Base-by-base conservation (phyloP, 2,888 invertebrate genomes). In the Scrobipalpa costella region DNA sequence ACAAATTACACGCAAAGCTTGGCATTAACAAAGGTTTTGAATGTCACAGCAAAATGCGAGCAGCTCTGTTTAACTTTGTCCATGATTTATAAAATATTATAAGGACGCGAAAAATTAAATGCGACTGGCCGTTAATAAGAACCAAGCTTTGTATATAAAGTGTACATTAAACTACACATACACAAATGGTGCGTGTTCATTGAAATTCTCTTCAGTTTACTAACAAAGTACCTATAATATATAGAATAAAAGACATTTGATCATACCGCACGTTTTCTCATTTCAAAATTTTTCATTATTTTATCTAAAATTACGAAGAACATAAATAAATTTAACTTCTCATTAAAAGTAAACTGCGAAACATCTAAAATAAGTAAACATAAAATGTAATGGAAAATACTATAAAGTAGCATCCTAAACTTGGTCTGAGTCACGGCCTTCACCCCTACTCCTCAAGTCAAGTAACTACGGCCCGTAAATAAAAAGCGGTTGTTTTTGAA, bases 1-100 rank as follows among this genome's bases (percentile, higher is more conserved):
- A 19, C 15, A 7, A 49, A n/a, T 49, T 49, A 7, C 49, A 49
- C 7, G 49, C 19, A 49, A 49, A 19, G 19, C 49, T 19, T 49
- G 49, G 17, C 49, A 49, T 49, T 19, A 17, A 49, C 49, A 49
- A 49, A 17, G 49, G 49, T 49, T 9, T 19, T 49, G 17, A 19
- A 49, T 49, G 49, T 49, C 49, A 17, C 17, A 19, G 49, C 15
- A 19, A 49, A 49, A 38, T n/a, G n/a, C n/a, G n/a, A n/a, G n/a
- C n/a, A n/a, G n/a, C n/a, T n/a, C n/a, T n/a, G n/a, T n/a, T n/a
- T n/a, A n/a, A n/a, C n/a, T n/a, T n/a, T n/a, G n/a, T n/a, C 38
- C 7, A 38, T 1, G 38, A 38, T 38, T 11, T 38, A 11, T 38
- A 38, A 38, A 38, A n/a, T n/a, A n/a, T n/a, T n/a, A n/a, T n/a